Conservation (phyloP, 2,797 vertebrate species). For the Botia kubotai region DNA sequence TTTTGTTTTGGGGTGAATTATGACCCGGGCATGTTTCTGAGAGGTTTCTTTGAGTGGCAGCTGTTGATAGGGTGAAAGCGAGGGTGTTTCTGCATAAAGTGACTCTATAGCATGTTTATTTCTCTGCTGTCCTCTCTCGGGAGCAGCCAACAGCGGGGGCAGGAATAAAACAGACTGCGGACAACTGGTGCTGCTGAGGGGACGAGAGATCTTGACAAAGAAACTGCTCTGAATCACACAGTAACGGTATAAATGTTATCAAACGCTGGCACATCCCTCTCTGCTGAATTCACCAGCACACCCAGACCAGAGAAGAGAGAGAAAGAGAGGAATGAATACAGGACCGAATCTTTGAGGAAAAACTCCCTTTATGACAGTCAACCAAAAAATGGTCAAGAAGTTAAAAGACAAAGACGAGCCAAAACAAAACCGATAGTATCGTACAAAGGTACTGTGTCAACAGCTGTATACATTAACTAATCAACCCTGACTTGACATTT, state of each 20-base stretch:
- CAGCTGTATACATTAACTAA: neutral
- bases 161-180: conserved; percentile 21
- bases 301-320: neutral
- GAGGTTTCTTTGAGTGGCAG: neutral
- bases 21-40: neutral
- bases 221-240: conserved; percentile 34
- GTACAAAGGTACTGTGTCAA: too few relatives aligned
- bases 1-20: neutral
- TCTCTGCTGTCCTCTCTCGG: conserved; percentile 10
- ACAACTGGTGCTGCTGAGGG: neutral
- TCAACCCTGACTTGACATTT: neutral
- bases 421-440: neutral
- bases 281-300: conserved; percentile 12
- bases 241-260: conserved; percentile 45
- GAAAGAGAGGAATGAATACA: neutral
- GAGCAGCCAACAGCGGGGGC: neutral
- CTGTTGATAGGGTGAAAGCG: neutral
- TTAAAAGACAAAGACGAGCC: neutral
- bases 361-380: neutral
- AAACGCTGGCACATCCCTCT: conserved; percentile 18
- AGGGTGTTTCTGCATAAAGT: neutral
- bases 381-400: neutral
- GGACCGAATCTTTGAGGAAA: conserved; percentile 1
- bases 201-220: conserved; percentile 25
- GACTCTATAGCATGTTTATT: conserved; percentile 27